A percentile compares a stretch with the other conserved stretches of the same genome.
Conservation (phyloP, 1,140 invertebrate genomes). For the Drosophila sp. region DNA sequence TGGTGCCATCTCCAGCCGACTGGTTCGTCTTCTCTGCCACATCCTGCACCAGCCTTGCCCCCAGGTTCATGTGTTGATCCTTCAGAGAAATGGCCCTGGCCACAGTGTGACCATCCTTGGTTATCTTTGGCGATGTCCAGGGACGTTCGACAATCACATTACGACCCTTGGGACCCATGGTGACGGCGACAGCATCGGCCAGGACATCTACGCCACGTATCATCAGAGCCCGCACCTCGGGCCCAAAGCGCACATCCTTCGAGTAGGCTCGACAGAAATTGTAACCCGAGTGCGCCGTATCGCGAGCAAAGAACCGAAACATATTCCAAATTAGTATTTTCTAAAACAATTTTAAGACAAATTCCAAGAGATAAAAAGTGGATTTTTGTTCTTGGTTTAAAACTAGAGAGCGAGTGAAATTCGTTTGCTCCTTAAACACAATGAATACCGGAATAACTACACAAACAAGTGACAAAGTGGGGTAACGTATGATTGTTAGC, state of each 20-base stretch:
- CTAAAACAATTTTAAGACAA: slow-evolving; percentile 14
- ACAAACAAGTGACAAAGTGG: background rate
- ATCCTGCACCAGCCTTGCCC: slow-evolving; percentile 98
- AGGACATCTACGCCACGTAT: slow-evolving; percentile 98
- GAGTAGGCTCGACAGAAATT: slow-evolving; percentile 24
- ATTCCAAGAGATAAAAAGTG: background rate
- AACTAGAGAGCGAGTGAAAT: background rate
- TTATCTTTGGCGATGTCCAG: slow-evolving; percentile 99
- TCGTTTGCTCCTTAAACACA: background rate
- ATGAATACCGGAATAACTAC: background rate
- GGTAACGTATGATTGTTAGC: background rate
- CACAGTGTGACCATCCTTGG: slow-evolving; percentile 99
- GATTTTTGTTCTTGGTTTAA: background rate
- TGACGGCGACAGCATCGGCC: slow-evolving; percentile 99
- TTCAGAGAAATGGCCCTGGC: slow-evolving; percentile 98
- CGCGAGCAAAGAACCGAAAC: slow-evolving; percentile 51
- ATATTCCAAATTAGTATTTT: slow-evolving; percentile 19
- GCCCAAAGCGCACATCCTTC: slow-evolving; percentile 96
- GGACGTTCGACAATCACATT: slow-evolving; percentile 99
- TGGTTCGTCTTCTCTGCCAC: slow-evolving; percentile 99
- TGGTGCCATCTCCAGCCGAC: slow-evolving; percentile 99
- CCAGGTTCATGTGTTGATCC: slow-evolving; percentile 99
- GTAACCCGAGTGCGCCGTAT: slow-evolving; percentile 34
- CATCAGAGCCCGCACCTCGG: slow-evolving; percentile 97
- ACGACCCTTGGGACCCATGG: slow-evolving; percentile 99